Evolutionary conservation across 2,797 vertebrate genomes (phyloP).

Genomic region (Gymnodraco acuticeps): DNA sequence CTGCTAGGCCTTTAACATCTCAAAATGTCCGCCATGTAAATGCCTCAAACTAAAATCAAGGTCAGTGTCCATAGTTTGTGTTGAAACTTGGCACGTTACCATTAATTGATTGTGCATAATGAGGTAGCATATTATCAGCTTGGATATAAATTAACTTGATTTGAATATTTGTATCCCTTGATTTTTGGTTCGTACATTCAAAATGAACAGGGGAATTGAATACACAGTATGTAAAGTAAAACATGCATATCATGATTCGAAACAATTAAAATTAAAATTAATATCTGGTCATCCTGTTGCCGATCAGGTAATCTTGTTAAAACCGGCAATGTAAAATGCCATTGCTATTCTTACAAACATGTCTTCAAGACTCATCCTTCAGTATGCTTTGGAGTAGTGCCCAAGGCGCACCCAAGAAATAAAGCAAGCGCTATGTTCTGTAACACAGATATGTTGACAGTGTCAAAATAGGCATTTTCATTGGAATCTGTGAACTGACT

Average conservation of each 20-base stretch:
- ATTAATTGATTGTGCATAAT: neutral
- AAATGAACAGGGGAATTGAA: neutral
- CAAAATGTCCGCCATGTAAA: neutral
- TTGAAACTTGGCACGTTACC: neutral
- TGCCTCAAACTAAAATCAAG: neutral
- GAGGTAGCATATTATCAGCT: neutral
- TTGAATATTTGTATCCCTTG: neutral
- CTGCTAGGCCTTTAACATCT: neutral
- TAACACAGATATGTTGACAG: conserved; percentile 4
- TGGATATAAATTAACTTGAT: neutral
- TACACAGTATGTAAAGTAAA: neutral
- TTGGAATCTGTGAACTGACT: conserved; percentile 31
- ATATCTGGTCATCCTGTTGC: neutral
- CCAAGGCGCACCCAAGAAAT: neutral
- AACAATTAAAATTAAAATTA: neutral
- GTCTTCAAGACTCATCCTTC: conserved; percentile 18
- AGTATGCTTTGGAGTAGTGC: conserved; percentile 13
- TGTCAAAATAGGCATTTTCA: conserved; percentile 31
- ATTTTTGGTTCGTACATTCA: neutral
- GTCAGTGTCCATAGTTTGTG: neutral
- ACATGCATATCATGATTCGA: neutral
- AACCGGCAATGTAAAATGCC: neutral
- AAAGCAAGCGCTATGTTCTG: conserved; percentile 11
- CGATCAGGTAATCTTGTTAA: conserved; percentile 7
- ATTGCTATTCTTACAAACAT: conserved; percentile 7